These are phyloP conservation scores for Andricus curvator DNA, from an alignment of 2,888 invertebrate genomes.

Conservation along the genomic window DNA sequence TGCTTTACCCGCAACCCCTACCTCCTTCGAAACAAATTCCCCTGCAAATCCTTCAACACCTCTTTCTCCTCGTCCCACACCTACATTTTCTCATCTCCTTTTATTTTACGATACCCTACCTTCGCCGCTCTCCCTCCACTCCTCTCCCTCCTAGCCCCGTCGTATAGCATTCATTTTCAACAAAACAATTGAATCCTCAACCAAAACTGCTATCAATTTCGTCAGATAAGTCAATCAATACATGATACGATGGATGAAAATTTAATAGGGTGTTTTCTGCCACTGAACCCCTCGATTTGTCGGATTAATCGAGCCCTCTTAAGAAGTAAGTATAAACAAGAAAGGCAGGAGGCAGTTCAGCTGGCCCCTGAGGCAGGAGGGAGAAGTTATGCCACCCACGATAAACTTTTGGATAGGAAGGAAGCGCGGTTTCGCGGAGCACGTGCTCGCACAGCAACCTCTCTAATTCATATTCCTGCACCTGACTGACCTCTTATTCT, in stretches of 20 bases:
- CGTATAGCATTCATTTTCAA: too few species aligned
- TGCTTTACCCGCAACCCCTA: too few species aligned
- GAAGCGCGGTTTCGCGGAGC: conserved; percentile 50
- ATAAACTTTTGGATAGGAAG: conserved; percentile 40
- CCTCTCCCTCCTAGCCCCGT: too few species aligned
- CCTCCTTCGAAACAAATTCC: too few species aligned
- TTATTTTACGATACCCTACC: too few species aligned
- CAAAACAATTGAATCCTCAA: too few species aligned
- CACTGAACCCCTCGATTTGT: conserved; percentile 3
- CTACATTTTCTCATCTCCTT: too few species aligned
- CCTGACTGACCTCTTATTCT: conserved; percentile 75
- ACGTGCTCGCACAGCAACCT: conserved; percentile 46
- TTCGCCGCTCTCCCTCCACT: too few species aligned
- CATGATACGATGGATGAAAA: neutral
- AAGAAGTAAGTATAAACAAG: conserved; percentile 32
- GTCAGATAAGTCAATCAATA: conserved; percentile 40
- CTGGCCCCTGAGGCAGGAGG: conserved; percentile 54
- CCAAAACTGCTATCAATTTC: neutral
- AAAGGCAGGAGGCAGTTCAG: conserved; percentile 42
- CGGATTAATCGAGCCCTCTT: conserved; percentile 36
- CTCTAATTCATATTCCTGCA: conserved; percentile 72
- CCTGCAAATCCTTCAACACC: too few species aligned
- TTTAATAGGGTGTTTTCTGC: neutral
- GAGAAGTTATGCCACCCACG: conserved; percentile 55
- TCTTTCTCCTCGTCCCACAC: too few species aligned